Evolutionary conservation across 2,888 invertebrate genomes (phyloP), one percentile per base, ranked within the genome.

Genomic region (Elaeidobius kamerunicus): DNA sequence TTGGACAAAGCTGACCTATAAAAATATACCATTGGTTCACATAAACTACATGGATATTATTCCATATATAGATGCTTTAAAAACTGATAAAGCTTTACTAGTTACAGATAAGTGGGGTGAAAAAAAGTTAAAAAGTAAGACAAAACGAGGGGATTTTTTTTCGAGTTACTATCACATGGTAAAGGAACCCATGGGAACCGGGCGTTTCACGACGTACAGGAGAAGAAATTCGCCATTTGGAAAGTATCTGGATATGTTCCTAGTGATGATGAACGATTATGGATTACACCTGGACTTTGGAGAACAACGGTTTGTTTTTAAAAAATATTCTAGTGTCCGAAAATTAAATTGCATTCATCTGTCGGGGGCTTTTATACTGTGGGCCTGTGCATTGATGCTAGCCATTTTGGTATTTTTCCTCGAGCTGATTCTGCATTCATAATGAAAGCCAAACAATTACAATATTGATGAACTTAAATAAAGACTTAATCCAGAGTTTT

Each of bases 231-330:
- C 44, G 1, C 54, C 48, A 0, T 54, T 39, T 19, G 28, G 34
- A 12, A 16, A 18, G 4, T n/a, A n/a, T 7, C 20, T 44, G 5
- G 7, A 38, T 9, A 39, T 35, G 3, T 2, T 54, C 18, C 17
- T 38, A 12, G 9, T 49, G 12, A 15, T 44, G n/a, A 41, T 38
- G 34, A 23, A 35, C 18, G 45, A 44, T 27, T 45, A 44, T 49
- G 54, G 54, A 2, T 18, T 48, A 15, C 18, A 49, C 32, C 12
- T 44, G 23, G 16, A 20, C 3, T 54, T 54, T 49, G 54, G 49
- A 12, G 20, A 34, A 23, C 32, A 15, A n/a, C 3, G 34, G 9
- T 19, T 32, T 20, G 2, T 20, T 7, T 36, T 38, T 32, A 18
- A 15, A 16, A 30, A 43, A 15, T 15, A 30, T 15, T 11, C 14